Base-by-base conservation (phyloP, 2,888 invertebrate species). In the Philonicus albiceps region DNA sequence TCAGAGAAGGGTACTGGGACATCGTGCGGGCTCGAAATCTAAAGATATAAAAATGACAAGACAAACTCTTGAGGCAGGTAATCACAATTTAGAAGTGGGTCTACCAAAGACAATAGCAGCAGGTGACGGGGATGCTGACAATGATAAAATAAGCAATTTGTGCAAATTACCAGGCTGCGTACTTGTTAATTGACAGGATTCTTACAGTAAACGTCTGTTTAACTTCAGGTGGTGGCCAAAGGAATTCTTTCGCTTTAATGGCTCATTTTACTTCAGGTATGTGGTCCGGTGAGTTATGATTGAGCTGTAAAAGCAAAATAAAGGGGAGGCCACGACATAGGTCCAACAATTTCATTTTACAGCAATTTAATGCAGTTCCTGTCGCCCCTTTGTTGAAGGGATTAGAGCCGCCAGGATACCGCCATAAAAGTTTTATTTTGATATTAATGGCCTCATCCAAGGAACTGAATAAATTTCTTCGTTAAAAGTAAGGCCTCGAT, bases 91-190 rank as follows among this genome's bases (percentile, higher is more conserved):
- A 37, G 64, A 81, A 34, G 19, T 81, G 19, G 81, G 81, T 81
- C 53, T 81, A 81, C 55, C 55, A n/a, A n/a, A 37, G 84, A 75
- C 84, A 83, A 86, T 40, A 75, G 43, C 76, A 86, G 81, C 83
- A 86, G 86, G 86, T 86, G 86, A 86, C 86, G 81, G 73, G 80
- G 73, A 86, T 83, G 73, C 53, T 85, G 87, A 87, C 85, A 85
- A 85, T 87, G 87, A 87, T 84, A 85, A 85, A 87, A 87, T 78
- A 85, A 55, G 37, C 85, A 87, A 87, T 87, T 87, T 87, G 87
- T 85, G 87, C 78, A 87, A 87, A 87, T 87, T 85, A 87, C 73
- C 64, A 85, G 72, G 13, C 72, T 85, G 76, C 72, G 86, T 86
- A 75, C 75, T 84, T 83, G 85, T 85, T 87, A 87, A 87, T 87